These are phyloP conservation scores for Drepana arcuata DNA, from an alignment of 1,140 invertebrate genomes.

Conservation along the genomic window DNA sequence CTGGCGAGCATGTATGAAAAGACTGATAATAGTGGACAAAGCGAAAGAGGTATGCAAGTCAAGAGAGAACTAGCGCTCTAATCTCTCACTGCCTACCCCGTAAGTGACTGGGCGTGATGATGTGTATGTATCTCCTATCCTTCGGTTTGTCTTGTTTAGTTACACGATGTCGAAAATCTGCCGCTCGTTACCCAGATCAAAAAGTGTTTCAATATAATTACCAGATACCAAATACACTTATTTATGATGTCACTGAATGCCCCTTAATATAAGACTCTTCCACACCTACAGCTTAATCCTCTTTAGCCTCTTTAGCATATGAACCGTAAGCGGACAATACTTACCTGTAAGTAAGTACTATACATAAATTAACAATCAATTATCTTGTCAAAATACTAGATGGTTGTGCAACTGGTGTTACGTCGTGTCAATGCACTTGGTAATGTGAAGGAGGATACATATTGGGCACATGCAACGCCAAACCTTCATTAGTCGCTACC, in stretches of 20 bases:
- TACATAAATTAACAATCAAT: constrained; percentile 22
- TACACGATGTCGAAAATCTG: too few relatives aligned
- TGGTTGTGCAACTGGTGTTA: constrained; percentile 41
- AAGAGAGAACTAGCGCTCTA: too few relatives aligned
- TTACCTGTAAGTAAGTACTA: constrained; percentile 3
- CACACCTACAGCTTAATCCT: not conserved
- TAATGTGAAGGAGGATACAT: constrained; percentile 4
- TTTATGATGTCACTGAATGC: not conserved
- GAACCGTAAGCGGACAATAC: not conserved
- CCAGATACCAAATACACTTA: not conserved
- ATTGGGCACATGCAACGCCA: not conserved
- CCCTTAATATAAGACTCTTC: not conserved
- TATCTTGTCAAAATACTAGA: constrained; percentile 18
- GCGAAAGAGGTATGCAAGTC: too few relatives aligned
- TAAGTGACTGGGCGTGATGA: too few relatives aligned
- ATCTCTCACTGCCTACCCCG: too few relatives aligned
- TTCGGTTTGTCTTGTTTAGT: too few relatives aligned
- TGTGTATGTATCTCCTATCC: too few relatives aligned
- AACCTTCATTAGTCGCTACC: not conserved
- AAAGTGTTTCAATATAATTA: too few relatives aligned
- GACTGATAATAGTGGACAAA: too few relatives aligned
- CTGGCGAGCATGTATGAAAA: too few relatives aligned
- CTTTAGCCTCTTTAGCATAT: not conserved
- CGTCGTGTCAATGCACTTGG: constrained; percentile 29
- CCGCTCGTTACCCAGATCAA: too few relatives aligned